Percentiles rank a stretch among this genome's conserved stretches.
Evolutionary conservation across 2,797 vertebrate genomes (phyloP).

Genomic region (Syngnathus rostellatus): DNA sequence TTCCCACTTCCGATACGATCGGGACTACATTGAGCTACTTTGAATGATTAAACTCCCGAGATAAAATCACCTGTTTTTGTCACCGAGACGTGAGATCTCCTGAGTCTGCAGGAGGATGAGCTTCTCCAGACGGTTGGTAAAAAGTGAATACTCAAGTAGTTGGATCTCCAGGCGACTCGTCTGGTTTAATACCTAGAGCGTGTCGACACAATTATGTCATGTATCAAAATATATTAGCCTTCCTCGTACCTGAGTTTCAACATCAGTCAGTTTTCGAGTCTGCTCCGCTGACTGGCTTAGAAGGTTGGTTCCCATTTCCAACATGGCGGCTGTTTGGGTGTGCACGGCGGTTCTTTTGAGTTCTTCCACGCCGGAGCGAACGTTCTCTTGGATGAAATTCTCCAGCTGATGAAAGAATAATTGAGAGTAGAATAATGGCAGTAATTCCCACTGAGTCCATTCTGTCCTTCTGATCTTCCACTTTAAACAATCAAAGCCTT

Average conservation of each 20-base stretch:
- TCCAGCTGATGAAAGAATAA: constrained; percentile 60
- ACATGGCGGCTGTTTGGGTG: constrained; percentile 70
- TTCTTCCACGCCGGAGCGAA: constrained; percentile 67
- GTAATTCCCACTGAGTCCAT: constrained; percentile 33
- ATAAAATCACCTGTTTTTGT: constrained; percentile 71
- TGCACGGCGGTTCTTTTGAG: constrained; percentile 62
- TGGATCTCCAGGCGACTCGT: constrained; percentile 79
- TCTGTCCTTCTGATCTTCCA: constrained; percentile 9
- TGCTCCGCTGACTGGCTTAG: constrained; percentile 75
- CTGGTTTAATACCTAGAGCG: constrained; percentile 74
- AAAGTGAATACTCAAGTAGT: constrained; percentile 74
- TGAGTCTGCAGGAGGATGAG: constrained; percentile 74
- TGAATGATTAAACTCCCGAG: background rate
- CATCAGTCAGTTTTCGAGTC: constrained; percentile 71
- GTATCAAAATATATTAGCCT: background rate
- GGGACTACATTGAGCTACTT: background rate
- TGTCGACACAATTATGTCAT: background rate
- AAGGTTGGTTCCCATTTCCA: constrained; percentile 73
- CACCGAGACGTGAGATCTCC: constrained; percentile 71
- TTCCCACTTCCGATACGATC: background rate
- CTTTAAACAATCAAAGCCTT: background rate
- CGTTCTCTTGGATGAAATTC: constrained; percentile 72
- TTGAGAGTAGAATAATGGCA: background rate
- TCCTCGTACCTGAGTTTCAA: constrained; percentile 68
- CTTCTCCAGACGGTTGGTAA: constrained; percentile 75